Percentiles rank a stretch among this genome's conserved stretches.
Conservation (phyloP, 2,888 invertebrate species). For the Hydroisotoma schaefferi region DNA sequence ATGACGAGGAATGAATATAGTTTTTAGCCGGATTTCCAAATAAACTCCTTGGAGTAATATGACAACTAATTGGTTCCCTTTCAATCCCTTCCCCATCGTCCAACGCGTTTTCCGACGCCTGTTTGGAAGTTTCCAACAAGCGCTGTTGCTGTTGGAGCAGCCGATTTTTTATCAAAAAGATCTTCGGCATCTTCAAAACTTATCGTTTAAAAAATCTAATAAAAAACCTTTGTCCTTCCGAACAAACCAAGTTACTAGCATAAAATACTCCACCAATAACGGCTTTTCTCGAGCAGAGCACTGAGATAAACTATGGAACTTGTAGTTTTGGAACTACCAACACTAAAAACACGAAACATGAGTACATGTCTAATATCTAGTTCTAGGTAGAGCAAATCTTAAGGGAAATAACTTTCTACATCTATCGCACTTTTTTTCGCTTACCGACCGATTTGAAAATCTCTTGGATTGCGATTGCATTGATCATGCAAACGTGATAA, state of each 20-base stretch:
- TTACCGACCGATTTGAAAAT: too few species aligned
- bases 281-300: neutral
- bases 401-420: too few species aligned
- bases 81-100: conserved; percentile 39
- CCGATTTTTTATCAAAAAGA: conserved; percentile 85
- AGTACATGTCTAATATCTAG: too few species aligned
- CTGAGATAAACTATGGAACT: neutral
- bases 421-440: too few species aligned
- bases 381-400: too few species aligned
- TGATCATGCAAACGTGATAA: too few species aligned
- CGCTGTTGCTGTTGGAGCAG: conserved; percentile 86
- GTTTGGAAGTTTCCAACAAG: conserved; percentile 76
- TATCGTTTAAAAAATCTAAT: neutral
- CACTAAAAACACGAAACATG: conserved; percentile 3
- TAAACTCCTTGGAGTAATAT: conserved; percentile 32
- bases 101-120: conserved; percentile 50
- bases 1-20: neutral
- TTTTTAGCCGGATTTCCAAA: conserved; percentile 29
- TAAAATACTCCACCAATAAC: neutral
- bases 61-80: conserved; percentile 28
- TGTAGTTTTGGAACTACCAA: neutral
- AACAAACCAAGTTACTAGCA: neutral
- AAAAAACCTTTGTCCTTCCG: too few species aligned
- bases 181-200: conserved; percentile 75
- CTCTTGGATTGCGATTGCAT: too few species aligned